These are phyloP conservation scores for Drosophila santomea DNA, from an alignment of 1,140 invertebrate species.

Conservation along the genomic window DNA sequence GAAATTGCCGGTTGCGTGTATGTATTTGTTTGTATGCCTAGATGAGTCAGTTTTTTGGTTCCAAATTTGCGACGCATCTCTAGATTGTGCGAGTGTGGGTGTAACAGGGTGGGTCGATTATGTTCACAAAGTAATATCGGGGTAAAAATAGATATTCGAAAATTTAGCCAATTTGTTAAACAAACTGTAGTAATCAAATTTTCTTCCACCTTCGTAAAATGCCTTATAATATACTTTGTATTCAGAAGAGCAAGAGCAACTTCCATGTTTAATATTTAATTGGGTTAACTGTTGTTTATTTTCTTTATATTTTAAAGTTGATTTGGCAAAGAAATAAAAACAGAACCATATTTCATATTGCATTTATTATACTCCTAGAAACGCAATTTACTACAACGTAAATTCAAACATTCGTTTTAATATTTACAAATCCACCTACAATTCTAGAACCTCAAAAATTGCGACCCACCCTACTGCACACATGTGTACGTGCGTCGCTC, in stretches of 20 bases:
- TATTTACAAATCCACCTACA: neutral
- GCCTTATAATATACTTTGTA: too few relatives aligned
- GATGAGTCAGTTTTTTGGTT: conserved; percentile 66
- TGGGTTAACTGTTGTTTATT: neutral
- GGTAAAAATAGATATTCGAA: neutral
- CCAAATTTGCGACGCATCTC: conserved; percentile 32
- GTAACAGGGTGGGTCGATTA: conserved; percentile 18
- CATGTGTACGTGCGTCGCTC: conserved; percentile 13
- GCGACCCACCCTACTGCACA: conserved; percentile 21
- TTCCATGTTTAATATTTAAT: too few relatives aligned
- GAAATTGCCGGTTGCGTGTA: conserved; percentile 65
- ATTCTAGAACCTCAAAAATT: neutral
- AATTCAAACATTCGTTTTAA: too few relatives aligned
- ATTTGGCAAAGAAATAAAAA: too few relatives aligned
- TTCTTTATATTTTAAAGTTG: too few relatives aligned
- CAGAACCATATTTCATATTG: neutral
- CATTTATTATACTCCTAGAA: neutral
- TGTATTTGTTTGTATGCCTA: conserved; percentile 19
- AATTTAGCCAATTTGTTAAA: neutral
- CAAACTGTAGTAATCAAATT: neutral
- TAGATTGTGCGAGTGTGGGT: conserved; percentile 18
- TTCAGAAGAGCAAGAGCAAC: too few relatives aligned
- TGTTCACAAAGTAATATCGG: neutral
- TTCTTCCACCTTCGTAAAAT: neutral
- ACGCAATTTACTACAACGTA: neutral